Evolutionary conservation across 1,140 invertebrate species (phyloP).

Genomic region (Polypedilum vanderplanki): DNA sequence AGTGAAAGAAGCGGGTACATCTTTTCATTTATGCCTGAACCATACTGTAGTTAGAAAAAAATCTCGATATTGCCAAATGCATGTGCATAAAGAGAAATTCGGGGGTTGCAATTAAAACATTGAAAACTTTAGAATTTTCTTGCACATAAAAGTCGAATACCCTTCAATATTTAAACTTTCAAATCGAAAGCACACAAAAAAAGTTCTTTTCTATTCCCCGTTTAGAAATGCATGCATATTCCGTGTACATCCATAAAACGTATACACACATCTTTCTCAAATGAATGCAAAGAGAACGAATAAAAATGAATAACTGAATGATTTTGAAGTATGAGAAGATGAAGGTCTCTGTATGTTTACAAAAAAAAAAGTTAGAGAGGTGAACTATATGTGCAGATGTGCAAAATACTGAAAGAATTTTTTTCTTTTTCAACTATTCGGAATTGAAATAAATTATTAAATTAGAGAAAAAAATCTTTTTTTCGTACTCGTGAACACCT

Average conservation of each 20-base stretch:
- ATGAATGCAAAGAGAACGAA: neutral
- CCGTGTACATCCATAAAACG: neutral
- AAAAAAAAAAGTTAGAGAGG: too few relatives aligned
- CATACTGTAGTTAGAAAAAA: too few relatives aligned
- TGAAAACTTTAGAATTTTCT: too few relatives aligned
- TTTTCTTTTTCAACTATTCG: neutral
- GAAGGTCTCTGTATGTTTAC: too few relatives aligned
- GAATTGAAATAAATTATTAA: slow-evolving; percentile 15
- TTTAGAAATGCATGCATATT: neutral
- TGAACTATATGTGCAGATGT: neutral
- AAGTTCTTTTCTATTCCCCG: neutral
- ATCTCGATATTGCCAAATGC: too few relatives aligned
- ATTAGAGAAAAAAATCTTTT: neutral
- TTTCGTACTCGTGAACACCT: neutral
- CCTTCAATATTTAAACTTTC: too few relatives aligned
- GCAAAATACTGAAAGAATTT: neutral
- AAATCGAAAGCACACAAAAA: too few relatives aligned
- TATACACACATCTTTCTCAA: neutral
- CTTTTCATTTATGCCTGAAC: neutral
- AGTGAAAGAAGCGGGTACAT: neutral
- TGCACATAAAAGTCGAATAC: too few relatives aligned
- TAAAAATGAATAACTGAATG: neutral
- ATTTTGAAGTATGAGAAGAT: too few relatives aligned
- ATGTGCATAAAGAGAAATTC: too few relatives aligned
- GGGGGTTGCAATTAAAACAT: too few relatives aligned